Conservation (phyloP, 2,888 invertebrate species). For the Aphelenchoides bicaudatus region DNA sequence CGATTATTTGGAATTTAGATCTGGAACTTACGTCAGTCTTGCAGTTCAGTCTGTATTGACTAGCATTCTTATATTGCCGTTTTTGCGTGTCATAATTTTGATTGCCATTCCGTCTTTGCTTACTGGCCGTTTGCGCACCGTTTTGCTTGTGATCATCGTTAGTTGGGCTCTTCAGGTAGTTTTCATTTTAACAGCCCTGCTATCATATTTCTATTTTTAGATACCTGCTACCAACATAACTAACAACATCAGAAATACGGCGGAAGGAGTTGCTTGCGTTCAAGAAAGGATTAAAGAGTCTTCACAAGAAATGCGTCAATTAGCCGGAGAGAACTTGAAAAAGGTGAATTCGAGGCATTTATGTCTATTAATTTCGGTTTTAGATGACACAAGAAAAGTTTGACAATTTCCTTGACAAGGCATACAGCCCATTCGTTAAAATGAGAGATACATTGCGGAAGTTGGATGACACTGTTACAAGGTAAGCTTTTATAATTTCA, state of each 20-base stretch:
- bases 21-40: conserved; percentile 35
- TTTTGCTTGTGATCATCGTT: conserved; percentile 31
- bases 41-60: conserved; percentile 36
- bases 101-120: conserved; percentile 32
- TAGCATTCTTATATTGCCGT: conserved; percentile 37
- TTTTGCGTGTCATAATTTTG: conserved; percentile 27
- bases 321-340: conserved; percentile 27
- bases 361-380: too few species aligned
- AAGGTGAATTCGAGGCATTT: conserved; percentile 28
- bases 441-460: conserved; percentile 29
- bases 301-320: conserved; percentile 38
- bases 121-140: conserved; percentile 29
- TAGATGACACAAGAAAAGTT: conserved; percentile 4
- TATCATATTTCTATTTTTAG: conserved; percentile 23
- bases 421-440: conserved; percentile 19
- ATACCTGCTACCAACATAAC: conserved; percentile 47
- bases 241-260: conserved; percentile 40
- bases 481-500: conserved; percentile 7
- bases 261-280: conserved; percentile 46
- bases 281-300: conserved; percentile 41
- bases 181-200: neutral
- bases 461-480: conserved; percentile 26
- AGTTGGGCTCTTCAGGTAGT: conserved; percentile 38
- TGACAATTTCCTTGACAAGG: neutral
- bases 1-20: conserved; percentile 31